These are phyloP conservation scores for Lordiphosa mommai DNA, from an alignment of 1,140 invertebrate species.

Conservation along the genomic window DNA sequence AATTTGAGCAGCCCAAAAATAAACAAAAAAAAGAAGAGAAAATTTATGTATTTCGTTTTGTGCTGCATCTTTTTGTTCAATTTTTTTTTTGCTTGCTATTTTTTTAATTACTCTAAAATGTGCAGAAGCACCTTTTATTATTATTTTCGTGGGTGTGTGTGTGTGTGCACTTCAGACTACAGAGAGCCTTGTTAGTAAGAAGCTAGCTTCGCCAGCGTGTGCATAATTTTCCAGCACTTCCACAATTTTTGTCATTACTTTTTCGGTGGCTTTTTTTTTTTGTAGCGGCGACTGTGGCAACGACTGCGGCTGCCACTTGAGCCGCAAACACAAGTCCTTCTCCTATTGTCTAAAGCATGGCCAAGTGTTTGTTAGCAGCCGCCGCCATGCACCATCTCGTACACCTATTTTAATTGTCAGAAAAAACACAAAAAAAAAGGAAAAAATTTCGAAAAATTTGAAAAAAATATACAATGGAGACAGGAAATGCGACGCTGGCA, in stretches of 20 bases:
- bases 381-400: constrained; percentile 54
- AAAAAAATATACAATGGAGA: constrained; percentile 36
- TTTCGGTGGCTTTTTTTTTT: constrained; percentile 46
- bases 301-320: constrained; percentile 65
- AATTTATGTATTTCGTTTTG: constrained; percentile 50
- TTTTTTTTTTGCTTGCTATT: constrained; percentile 38
- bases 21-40: constrained; percentile 14
- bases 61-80: constrained; percentile 28
- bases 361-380: constrained; percentile 75
- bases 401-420: constrained; percentile 75
- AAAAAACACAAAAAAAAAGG: constrained; percentile 40
- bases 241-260: constrained; percentile 75
- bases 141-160: constrained; percentile 32
- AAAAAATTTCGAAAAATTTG: constrained; percentile 40
- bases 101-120: constrained; percentile 78
- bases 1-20: constrained; percentile 49
- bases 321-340: constrained; percentile 71
- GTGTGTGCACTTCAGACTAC: constrained; percentile 52
- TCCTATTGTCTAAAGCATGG: constrained; percentile 75
- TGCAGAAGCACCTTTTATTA: constrained; percentile 68
- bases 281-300: constrained; percentile 20
- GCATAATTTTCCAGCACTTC: constrained; percentile 74
- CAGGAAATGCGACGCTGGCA: constrained; percentile 2
- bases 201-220: constrained; percentile 43
- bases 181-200: constrained; percentile 35